Conservation (phyloP, 2,113 vertebrate genomes). For the Pelobates fuscus region DNA sequence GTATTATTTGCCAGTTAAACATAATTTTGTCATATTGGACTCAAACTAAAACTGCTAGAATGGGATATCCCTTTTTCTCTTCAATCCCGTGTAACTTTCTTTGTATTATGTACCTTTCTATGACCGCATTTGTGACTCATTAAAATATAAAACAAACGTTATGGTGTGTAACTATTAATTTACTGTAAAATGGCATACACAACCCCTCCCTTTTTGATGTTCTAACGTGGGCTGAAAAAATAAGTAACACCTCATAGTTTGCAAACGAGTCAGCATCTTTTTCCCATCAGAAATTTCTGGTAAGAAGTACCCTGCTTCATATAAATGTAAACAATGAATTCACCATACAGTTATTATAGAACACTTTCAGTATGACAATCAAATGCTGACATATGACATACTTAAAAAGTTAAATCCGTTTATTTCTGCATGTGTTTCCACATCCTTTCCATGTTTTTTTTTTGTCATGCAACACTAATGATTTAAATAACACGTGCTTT, state of each 20-base stretch:
- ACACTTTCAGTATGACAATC: conserved; percentile 39
- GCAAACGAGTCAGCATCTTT: conserved; percentile 35
- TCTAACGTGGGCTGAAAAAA: conserved; percentile 33
- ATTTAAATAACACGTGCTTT: too few relatives aligned
- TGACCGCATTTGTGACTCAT: neutral
- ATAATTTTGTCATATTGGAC: too few relatives aligned
- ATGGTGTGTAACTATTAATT: conserved; percentile 18
- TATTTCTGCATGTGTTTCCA: neutral
- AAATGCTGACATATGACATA: conserved; percentile 8
- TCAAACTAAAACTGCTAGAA: neutral
- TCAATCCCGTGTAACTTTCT: neutral
- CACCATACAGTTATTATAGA: conserved; percentile 1
- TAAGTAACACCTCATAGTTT: conserved; percentile 41
- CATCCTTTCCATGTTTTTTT: too few relatives aligned
- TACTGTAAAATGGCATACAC: conserved; percentile 30
- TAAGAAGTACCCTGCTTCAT: conserved; percentile 41
- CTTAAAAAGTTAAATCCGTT: neutral
- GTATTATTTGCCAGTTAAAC: too few relatives aligned
- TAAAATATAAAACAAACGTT: neutral
- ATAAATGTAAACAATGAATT: conserved; percentile 44
- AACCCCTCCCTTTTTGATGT: conserved; percentile 1
- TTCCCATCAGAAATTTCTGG: conserved; percentile 45
- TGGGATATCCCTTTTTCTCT: conserved; percentile 8
- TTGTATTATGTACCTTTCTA: neutral
- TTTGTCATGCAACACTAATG: too few relatives aligned